Base-by-base conservation (phyloP, 2,797 vertebrate genomes). In the Liasis olivaceus region DNA sequence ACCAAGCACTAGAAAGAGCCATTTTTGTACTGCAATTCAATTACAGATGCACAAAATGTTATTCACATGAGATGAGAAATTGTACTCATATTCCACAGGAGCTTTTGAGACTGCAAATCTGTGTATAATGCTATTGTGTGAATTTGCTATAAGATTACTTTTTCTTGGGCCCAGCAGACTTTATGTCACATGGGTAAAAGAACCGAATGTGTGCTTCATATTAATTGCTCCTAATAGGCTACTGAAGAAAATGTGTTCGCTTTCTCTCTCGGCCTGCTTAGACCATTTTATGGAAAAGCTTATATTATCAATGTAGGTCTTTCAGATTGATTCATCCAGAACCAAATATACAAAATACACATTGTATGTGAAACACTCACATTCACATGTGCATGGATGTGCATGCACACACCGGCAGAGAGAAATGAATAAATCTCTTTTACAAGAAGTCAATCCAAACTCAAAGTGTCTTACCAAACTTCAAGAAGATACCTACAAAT, bases 51-150 rank as follows among this genome's bases (percentile, higher is more conserved):
- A 66, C 12, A 8, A 69, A 85, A 62, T 12, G 2, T 87, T 87
- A 89, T 92, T 69, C 22, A 47, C 24, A 72, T n/a, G 20, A 24
- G 85, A 85, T 62, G 85, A 90, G 54, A 92, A 90, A 94, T 69
- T 20, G 62, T 17, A 8, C 72, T 72, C 69, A 72, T 89, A 88
- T 90, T 72, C 17, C 28, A 77, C 12, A 20, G 4, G 22, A 85
- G 77, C 66, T 28, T 66, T 22, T 54, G 54, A 58, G 36, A 4
- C 24, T 77, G 3, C 58, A 58, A 28, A 47, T 85, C 36, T 87
- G 63, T 42, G 51, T 2, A 28, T 88, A 85, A 90, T 87, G 24
- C 28, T 84, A 51, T 85, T 66, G 87, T 59, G 69, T 69, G 54
- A 85, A 88, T 69, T 47, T 90, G 31, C 69, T 85, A 88, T 47